Percentiles rank a stretch among this genome's conserved stretches.
phyloP scores from a whole-genome alignment of 2,113 vertebrate genomes.

The Hippocampus mohnikei region DNA sequence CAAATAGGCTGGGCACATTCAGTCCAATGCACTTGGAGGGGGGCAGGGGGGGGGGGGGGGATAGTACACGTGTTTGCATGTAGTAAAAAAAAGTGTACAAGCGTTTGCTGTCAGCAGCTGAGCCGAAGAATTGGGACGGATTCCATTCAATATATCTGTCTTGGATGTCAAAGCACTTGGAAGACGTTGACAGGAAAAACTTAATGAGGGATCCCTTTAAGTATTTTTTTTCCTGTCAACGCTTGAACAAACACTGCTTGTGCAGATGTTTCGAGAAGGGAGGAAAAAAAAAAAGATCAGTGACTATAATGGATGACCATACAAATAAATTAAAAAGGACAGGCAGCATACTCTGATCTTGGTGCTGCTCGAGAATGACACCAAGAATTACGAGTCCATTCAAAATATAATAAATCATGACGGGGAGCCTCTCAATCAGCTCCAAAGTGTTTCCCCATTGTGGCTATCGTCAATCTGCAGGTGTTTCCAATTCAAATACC shows the following conservation, averaged over 20 bases:
- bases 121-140: constrained; percentile 32
- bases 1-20: not conserved
- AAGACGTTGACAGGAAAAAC: constrained; percentile 34
- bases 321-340: constrained; percentile 3
- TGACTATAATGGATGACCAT: constrained; percentile 39
- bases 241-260: constrained; percentile 28
- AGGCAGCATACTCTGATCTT: constrained; percentile 1
- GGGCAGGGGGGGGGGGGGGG: not conserved
- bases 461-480: constrained; percentile 41
- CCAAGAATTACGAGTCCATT: constrained; percentile 10
- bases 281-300: constrained; percentile 29
- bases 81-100: constrained; percentile 8
- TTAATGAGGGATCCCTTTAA: constrained; percentile 36
- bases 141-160: constrained; percentile 35
- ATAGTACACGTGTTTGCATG: constrained; percentile 9
- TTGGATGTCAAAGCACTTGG: constrained; percentile 45
- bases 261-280: constrained; percentile 16
- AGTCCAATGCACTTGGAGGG: not conserved
- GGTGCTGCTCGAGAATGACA: constrained; percentile 21
- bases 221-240: constrained; percentile 19
- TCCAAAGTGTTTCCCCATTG: constrained; percentile 35
- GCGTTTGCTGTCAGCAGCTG: constrained; percentile 7
- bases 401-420: constrained; percentile 17
- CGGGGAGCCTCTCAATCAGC: constrained; percentile 31
- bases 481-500: constrained; percentile 72